Base-by-base conservation (phyloP, 2,888 invertebrate genomes). In the Pachydiplax longipennis region DNA sequence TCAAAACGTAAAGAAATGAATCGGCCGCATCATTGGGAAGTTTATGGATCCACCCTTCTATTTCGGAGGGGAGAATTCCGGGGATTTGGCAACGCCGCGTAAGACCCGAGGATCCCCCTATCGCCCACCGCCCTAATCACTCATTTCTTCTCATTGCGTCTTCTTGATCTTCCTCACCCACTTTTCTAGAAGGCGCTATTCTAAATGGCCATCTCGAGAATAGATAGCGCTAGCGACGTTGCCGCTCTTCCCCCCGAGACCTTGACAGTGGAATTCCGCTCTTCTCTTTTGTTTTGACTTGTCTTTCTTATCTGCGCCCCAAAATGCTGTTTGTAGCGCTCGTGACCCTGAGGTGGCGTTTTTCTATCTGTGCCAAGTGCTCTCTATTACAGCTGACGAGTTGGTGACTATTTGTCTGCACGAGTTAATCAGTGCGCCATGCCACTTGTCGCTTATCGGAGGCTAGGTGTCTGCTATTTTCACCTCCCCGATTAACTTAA, bases 171-270 rank as follows among this genome's bases (percentile, higher is more conserved):
- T 35, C 83, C 61, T 87, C 61, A 58, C 87, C 58, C 87, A 61
- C 87, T 53, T 31, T n/a, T 37, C 58, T 61, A 22, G 53, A 53
- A 53, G 53, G 53, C 53, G 53, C 53, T 53, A 53, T 53, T 53
- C 18, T 8, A 53, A 53, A 53, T 37, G n/a, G 37, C 37, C 31
- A 12, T n/a, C 61, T 48, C 82, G 82, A 31, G 83, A 48, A 37
- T 61, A 87, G 87, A 87, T 87, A 87, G 87, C 37, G 37, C 58
- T 58, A 22, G 87, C 87, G 87, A 22, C 37, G 87, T 87, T 87
- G 87, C 87, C 87, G 58, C 37, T 10, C 53, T 18, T 53, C 15
- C 22, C n/a, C 53, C 61, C 61, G 61, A 37, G 37, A 37, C 37
- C 87, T 58, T 58, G 61, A 61, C 61, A 61, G 87, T 87, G 61